A percentile compares a stretch with the other conserved stretches of the same genome.
Conservation (phyloP, 2,113 vertebrate species). For the Tricholaema leucomelas region DNA sequence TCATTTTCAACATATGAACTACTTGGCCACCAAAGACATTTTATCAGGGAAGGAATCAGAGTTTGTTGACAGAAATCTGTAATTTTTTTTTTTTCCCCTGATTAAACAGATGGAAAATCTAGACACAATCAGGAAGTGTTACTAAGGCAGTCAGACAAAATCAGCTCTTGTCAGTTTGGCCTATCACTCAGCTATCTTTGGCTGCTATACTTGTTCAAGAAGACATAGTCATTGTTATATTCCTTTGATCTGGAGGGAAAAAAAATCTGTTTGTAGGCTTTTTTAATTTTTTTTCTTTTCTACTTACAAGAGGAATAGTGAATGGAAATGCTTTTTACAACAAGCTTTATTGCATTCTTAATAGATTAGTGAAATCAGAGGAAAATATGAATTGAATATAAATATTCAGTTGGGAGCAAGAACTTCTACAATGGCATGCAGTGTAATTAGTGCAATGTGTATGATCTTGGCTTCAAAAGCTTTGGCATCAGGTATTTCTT, state of each 20-base stretch:
- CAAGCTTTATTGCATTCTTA: background rate
- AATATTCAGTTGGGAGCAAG: background rate
- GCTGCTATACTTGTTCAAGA: background rate
- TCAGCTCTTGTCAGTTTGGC: constrained; percentile 11
- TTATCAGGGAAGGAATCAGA: background rate
- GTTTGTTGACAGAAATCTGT: background rate
- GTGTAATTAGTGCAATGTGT: background rate
- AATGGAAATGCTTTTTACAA: background rate
- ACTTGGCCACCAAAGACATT: background rate
- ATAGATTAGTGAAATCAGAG: background rate
- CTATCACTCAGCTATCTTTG: background rate
- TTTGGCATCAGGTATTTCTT: background rate
- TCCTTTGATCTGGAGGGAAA: background rate
- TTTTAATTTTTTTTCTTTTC: background rate
- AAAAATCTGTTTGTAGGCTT: background rate
- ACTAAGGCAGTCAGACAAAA: background rate
- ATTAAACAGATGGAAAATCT: constrained; percentile 27
- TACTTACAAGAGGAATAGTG: background rate
- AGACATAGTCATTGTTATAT: background rate
- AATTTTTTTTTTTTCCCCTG: background rate
- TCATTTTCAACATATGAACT: constrained; percentile 14
- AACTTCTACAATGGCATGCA: background rate
- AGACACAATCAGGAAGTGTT: background rate
- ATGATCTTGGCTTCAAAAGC: background rate
- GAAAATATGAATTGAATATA: background rate